Percentiles rank a stretch among this genome's conserved stretches.
Conservation (phyloP, 2,797 vertebrate genomes). For the Notamacropus eugenii region DNA sequence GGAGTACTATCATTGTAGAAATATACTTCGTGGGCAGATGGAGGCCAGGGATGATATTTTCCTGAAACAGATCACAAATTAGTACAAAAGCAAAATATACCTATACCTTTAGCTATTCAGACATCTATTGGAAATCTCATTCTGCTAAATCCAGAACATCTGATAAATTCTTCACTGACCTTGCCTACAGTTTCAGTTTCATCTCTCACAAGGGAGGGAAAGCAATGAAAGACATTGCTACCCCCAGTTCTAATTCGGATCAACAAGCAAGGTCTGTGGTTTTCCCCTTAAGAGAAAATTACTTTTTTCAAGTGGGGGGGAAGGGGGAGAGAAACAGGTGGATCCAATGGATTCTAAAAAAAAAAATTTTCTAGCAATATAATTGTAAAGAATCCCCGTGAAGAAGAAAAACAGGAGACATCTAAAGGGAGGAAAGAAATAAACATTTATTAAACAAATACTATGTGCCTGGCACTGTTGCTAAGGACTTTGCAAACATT, state of each 20-base stretch:
- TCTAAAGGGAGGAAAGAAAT: not conserved
- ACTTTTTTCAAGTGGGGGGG: too few relatives aligned
- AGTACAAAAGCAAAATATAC: not conserved
- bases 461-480: not conserved
- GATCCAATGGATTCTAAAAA: not conserved
- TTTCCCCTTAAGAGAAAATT: not conserved
- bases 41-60: not conserved
- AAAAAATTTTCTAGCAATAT: not conserved
- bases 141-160: not conserved
- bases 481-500: not conserved
- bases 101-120: not conserved
- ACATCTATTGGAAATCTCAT: not conserved
- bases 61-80: not conserved
- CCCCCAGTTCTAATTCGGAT: not conserved
- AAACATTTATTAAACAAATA: not conserved
- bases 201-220: not conserved
- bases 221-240: not conserved
- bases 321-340: not conserved
- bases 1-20: not conserved
- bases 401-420: not conserved
- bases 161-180: not conserved
- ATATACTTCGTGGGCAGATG: not conserved
- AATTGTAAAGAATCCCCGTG: not conserved
- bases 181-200: not conserved
- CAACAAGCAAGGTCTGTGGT: not conserved